phyloP scores from a whole-genome alignment of 2,888 invertebrate species.

The Stenichneumon culpator region DNA sequence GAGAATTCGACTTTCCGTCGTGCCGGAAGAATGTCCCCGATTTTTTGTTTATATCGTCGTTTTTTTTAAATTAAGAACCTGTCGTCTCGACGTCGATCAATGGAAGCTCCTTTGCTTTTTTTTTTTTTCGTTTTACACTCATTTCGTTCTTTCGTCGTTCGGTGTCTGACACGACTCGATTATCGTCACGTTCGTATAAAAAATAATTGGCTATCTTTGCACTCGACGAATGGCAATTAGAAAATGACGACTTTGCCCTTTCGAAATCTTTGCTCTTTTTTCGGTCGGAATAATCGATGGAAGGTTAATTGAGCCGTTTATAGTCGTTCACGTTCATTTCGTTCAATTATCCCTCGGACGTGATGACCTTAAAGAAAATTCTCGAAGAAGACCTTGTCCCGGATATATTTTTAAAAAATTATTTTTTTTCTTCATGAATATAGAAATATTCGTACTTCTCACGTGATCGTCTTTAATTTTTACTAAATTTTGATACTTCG shows the following conservation, averaged over 20 bases:
- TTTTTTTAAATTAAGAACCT: background rate
- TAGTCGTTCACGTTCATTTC: background rate
- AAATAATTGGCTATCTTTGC: constrained; percentile 78
- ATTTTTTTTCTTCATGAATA: background rate
- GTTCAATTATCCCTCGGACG: background rate
- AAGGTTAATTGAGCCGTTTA: background rate
- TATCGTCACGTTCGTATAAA: constrained; percentile 81
- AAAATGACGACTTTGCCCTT: constrained; percentile 14
- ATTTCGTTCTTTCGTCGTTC: constrained; percentile 36
- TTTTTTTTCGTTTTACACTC: constrained; percentile 22
- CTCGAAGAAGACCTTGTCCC: background rate
- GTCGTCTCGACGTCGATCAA: constrained; percentile 60
- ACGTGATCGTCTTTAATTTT: background rate
- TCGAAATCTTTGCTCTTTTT: background rate
- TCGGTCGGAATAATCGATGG: background rate
- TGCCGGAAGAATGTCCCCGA: constrained; percentile 42
- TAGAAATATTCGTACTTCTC: background rate
- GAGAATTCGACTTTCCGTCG: constrained; percentile 49
- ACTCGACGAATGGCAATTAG: constrained; percentile 52
- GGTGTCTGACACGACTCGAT: constrained; percentile 73
- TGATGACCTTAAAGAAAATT: background rate
- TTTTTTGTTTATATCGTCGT: background rate
- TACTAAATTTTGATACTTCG: background rate
- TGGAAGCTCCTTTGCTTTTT: constrained; percentile 4
- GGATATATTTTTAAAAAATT: background rate